These are phyloP conservation scores for Percopsis transmontana DNA, from an alignment of 2,113 vertebrate species.

Conservation along the genomic window DNA sequence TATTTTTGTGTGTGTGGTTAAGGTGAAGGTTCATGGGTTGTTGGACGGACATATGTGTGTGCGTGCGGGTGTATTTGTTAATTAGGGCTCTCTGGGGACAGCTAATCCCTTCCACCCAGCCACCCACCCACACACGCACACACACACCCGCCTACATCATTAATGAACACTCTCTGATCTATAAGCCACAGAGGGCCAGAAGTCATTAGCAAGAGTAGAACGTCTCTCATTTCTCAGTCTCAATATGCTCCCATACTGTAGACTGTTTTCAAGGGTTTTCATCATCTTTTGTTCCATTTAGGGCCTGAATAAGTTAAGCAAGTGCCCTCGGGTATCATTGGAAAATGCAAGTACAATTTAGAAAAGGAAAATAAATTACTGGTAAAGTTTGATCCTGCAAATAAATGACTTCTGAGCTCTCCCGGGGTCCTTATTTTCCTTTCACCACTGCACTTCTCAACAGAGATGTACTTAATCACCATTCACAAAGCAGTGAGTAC, in stretches of 20 bases:
- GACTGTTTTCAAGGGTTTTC: constrained; percentile 44
- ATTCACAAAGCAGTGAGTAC: constrained; percentile 16
- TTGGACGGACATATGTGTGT: constrained; percentile 15
- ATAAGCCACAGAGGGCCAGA: constrained; percentile 61
- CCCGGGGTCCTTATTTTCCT: constrained; percentile 22
- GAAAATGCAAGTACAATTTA: constrained; percentile 15
- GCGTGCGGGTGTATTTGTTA: constrained; percentile 26
- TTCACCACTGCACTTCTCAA: constrained; percentile 22
- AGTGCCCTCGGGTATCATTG: constrained; percentile 29
- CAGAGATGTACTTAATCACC: constrained; percentile 14
- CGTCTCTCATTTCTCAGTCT: constrained; percentile 59
- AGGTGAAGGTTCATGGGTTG: constrained; percentile 9
- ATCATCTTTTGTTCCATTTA: constrained; percentile 42
- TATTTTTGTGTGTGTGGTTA: background rate
- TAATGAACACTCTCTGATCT: constrained; percentile 72
- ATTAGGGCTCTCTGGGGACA: constrained; percentile 61
- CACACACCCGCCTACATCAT: constrained; percentile 62
- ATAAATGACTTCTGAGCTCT: constrained; percentile 15
- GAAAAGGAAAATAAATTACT: constrained; percentile 2
- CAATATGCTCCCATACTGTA: constrained; percentile 46
- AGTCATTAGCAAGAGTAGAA: constrained; percentile 65
- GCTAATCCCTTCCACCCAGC: constrained; percentile 64
- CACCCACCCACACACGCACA: constrained; percentile 22
- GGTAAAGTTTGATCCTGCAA: background rate
- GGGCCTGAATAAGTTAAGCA: constrained; percentile 42